These are phyloP conservation scores for Gadus macrocephalus DNA, from an alignment of 2,113 vertebrate species.

Conservation along the genomic window DNA sequence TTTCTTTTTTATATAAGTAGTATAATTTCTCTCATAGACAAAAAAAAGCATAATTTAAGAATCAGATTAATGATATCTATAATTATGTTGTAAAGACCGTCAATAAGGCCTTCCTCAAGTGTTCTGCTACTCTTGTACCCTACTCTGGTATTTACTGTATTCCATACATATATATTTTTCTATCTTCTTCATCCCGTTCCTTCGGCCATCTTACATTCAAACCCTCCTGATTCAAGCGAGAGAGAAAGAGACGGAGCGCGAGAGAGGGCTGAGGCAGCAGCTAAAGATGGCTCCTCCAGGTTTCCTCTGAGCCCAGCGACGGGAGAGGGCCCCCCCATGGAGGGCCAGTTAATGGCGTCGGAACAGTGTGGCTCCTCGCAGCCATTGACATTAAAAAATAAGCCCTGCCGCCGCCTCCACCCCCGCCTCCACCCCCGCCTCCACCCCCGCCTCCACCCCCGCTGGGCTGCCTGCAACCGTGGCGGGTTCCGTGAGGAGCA, in stretches of 20 bases:
- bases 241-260: neutral
- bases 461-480: slow-evolving; percentile 6
- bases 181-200: too few species aligned
- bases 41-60: too few species aligned
- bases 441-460: neutral
- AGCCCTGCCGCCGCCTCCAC: neutral
- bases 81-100: too few species aligned
- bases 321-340: slow-evolving; percentile 10
- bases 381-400: slow-evolving; percentile 14
- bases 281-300: too few species aligned
- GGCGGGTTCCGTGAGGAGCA: neutral
- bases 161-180: too few species aligned
- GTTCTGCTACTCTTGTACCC: too few species aligned
- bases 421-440: neutral
- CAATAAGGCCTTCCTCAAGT: too few species aligned
- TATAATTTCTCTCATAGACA: too few species aligned
- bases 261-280: neutral
- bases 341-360: slow-evolving; percentile 20
- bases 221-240: neutral
- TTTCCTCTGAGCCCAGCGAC: slow-evolving; percentile 11
- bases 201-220: too few species aligned
- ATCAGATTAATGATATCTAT: too few species aligned
- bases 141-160: too few species aligned
- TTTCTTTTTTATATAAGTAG: too few species aligned
- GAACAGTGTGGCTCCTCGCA: slow-evolving; percentile 10